Evolutionary conservation across 1,140 invertebrate genomes (phyloP), one percentile per base, ranked within the genome.

Genomic region (Macrocentrus cingulum): DNA sequence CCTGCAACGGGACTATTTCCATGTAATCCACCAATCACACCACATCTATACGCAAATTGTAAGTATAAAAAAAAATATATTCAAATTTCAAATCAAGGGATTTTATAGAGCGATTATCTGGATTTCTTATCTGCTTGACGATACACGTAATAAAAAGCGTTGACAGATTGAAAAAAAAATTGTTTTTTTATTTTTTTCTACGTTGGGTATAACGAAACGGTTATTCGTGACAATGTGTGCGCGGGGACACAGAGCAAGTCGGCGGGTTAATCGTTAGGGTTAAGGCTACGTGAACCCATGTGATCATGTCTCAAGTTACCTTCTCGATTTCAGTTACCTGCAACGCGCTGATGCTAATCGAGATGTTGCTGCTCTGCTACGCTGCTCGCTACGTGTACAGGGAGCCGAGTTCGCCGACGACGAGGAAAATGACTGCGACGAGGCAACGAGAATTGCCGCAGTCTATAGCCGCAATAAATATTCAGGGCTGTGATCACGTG

Each of bases 341-440:
- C 67, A 73, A 79, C 67, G 58, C 68, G 39, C 66, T 80, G 69
- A 77, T 80, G 68, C 59, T 80, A 71, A 71, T 79, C 68, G 78
- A 79, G 62, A 80, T 80, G 78, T 61, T 79, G 68, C 60, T 79
- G 62, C 72, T 80, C 18, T 73, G 74, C 60, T 77, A 74, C 64
- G 74, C 68, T n/a, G 77, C 76, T 7, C 66, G 74, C 50, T 56
- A 67, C 59, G 54, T 79, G 60, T 80, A 72, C 51, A 50, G 13
- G 20, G 44, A 60, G 13, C 11, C 45, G 9, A 19, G 22, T 7
- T n/a, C n/a, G n/a, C n/a, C n/a, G 32, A 45, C 13, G 16, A 56
- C 16, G 23, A 19, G n/a, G 16, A 46, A 48, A 13, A 16, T 8
- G 20, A 22, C 36, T 8, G 15, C 44, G 2, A 48, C 25, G 32